Evolutionary conservation across 2,113 vertebrate species (phyloP).

Genomic region (Callaeas wilsoni): DNA sequence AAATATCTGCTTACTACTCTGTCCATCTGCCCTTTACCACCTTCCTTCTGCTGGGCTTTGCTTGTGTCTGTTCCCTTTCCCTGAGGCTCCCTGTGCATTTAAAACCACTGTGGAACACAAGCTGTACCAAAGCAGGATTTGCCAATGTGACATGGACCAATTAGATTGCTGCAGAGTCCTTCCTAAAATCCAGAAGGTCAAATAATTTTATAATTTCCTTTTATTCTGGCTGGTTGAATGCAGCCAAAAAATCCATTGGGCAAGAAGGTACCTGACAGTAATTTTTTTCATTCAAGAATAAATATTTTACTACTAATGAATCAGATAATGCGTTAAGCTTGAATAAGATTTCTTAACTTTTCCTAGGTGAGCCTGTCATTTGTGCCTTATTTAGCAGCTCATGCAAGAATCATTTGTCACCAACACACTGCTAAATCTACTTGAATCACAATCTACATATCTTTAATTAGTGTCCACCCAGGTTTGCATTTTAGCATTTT

Average conservation of each 20-base stretch:
- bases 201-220: not conserved
- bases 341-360: not conserved
- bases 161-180: not conserved
- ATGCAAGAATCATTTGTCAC: not conserved
- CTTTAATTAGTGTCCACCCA: conserved; percentile 10
- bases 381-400: not conserved
- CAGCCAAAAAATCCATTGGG: not conserved
- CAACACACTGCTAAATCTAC: not conserved
- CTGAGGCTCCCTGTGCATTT: not conserved
- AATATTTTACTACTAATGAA: not conserved
- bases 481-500: not conserved
- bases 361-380: not conserved
- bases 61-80: not conserved
- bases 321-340: not conserved
- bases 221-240: not conserved
- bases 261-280: not conserved
- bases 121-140: not conserved
- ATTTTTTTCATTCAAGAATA: not conserved
- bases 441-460: not conserved
- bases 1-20: not conserved
- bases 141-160: not conserved
- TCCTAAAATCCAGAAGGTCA: not conserved
- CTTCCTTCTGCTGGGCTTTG: not conserved
- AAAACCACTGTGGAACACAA: not conserved
- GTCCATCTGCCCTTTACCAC: not conserved